Base-by-base conservation (phyloP, 2,888 invertebrate species). In the Rambutsinella grinnellia region DNA sequence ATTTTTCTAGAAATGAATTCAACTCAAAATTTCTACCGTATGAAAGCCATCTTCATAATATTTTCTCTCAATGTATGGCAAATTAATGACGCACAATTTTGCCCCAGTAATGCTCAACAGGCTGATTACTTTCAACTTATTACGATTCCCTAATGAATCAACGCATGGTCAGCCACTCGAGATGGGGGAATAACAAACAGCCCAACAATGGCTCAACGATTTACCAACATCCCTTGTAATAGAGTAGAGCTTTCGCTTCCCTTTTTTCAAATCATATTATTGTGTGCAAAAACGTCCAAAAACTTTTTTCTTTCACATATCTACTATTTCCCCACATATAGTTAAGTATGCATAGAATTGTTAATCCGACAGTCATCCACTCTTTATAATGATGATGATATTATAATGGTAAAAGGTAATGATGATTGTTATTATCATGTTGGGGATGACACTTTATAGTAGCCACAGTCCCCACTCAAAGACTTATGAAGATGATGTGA, bases 361-460 rank as follows among this genome's bases (percentile, higher is more conserved):
- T 6, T 17, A 53, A 21, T 19, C 2, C 10, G 17, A 23, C 53
- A 53, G 13, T 19, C 17, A 53, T 53, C 53, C 53, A 36, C 13
- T 36, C n/a, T n/a, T n/a, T 13, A 53, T 17, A 26, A 62, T 24
- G 15, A 2, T 63, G 28, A 56, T 54, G 44, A 56, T 44, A 36
- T 21, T 17, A 63, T 53, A 63, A 58, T 51, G 69, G 36, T 51
- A 24, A 63, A 58, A 36, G 69, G 36, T 51, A 24, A 53, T 66
- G 72, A 60, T 72, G 58, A 66, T 66, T 65, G 46, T 60, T 72
- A 65, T 60, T 51, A 72, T 58, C 57, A 60, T 66, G 65, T 65
- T 65, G 51, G 66, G 58, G 60, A 66, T 60, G 72, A 72, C 72
- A 72, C 72, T 72, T 58, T 44, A 36, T 8, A 36, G 36, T 5